phyloP scores from a whole-genome alignment of 2,888 invertebrate genomes.

The Strigamia crassipes region DNA sequence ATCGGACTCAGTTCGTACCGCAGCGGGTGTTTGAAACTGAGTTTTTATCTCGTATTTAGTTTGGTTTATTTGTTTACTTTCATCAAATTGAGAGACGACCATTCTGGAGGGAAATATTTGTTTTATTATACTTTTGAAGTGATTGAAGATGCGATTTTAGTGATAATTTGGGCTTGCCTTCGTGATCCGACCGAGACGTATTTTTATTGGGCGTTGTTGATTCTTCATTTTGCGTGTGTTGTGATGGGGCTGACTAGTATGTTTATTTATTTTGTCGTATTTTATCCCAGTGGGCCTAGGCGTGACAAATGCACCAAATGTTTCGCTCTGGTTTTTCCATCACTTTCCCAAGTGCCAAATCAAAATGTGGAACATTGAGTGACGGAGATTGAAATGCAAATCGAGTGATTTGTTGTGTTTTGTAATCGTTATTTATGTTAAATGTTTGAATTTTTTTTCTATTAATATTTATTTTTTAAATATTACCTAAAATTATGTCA shows the following conservation, averaged over 20 bases:
- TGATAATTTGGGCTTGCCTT: slow-evolving; percentile 55
- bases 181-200: slow-evolving; percentile 53
- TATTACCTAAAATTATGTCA: too few relatives aligned
- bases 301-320: background rate
- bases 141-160: slow-evolving; percentile 56
- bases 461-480: too few relatives aligned
- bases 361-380: background rate
- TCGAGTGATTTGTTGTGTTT: too few relatives aligned
- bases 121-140: slow-evolving; percentile 57
- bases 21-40: slow-evolving; percentile 63
- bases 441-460: too few relatives aligned
- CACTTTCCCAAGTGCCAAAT: background rate
- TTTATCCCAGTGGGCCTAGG: slow-evolving; percentile 53
- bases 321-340: background rate
- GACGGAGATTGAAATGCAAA: too few relatives aligned
- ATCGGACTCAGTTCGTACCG: slow-evolving; percentile 70
- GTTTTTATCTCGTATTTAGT: slow-evolving; percentile 59
- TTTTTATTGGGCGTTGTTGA: slow-evolving; percentile 57
- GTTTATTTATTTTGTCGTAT: slow-evolving; percentile 56
- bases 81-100: slow-evolving; percentile 54
- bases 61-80: slow-evolving; percentile 58
- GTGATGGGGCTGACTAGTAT: slow-evolving; percentile 53
- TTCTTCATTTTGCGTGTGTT: slow-evolving; percentile 56
- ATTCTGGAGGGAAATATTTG: slow-evolving; percentile 56
- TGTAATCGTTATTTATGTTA: too few relatives aligned